A percentile compares a stretch with the other conserved stretches of the same genome.
Conservation (phyloP, 64 coral and sea anemone genomes). For the Anthopleura sola region DNA sequence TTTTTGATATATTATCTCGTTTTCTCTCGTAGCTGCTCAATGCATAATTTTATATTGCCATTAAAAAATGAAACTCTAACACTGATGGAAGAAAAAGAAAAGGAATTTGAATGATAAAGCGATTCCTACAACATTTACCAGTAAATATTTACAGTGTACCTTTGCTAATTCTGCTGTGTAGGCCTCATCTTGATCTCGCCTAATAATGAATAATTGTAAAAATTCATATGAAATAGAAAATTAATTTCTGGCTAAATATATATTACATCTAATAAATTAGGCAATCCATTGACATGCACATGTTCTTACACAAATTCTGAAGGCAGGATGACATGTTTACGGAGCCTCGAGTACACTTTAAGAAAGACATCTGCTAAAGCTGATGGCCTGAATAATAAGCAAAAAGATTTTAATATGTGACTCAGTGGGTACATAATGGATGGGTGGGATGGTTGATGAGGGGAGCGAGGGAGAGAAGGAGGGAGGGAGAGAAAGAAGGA, state of each 20-base stretch:
- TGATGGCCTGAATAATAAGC: slow-evolving; percentile 53
- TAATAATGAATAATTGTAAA: not conserved
- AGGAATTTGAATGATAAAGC: not conserved
- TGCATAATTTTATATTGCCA: too few relatives aligned
- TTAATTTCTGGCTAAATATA: too few relatives aligned
- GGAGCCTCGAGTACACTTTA: slow-evolving; percentile 77
- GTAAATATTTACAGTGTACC: not conserved
- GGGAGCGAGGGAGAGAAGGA: too few relatives aligned
- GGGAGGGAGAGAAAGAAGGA: too few relatives aligned
- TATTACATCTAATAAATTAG: not conserved
- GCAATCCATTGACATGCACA: slow-evolving; percentile 7
- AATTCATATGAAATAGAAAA: too few relatives aligned
- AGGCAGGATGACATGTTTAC: slow-evolving; percentile 85
- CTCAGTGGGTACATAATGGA: not conserved
- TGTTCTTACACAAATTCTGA: slow-evolving; percentile 73
- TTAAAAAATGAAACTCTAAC: too few relatives aligned
- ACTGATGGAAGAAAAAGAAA: too few relatives aligned
- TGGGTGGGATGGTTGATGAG: too few relatives aligned
- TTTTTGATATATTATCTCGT: too few relatives aligned
- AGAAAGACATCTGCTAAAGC: slow-evolving; percentile 89
- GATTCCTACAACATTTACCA: too few relatives aligned
- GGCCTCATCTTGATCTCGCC: slow-evolving; percentile 18
- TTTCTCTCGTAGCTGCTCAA: too few relatives aligned
- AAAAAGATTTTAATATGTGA: not conserved
- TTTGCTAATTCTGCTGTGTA: slow-evolving; percentile 12